Conservation (phyloP, 2,888 invertebrate species). For the Aleiodes testaceus region DNA sequence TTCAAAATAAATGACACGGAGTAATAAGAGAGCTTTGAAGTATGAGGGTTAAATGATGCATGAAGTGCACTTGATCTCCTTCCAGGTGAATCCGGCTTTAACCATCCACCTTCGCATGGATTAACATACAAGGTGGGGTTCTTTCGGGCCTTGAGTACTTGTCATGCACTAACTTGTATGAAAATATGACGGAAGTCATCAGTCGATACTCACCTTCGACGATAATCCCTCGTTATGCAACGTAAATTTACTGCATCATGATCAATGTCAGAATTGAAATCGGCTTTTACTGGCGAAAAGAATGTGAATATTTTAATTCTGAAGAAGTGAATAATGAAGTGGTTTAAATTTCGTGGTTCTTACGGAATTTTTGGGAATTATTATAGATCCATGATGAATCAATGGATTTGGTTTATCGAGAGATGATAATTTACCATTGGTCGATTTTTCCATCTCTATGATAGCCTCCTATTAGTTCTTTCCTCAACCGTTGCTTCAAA, state of each 20-base stretch:
- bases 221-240: constrained; percentile 7
- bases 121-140: neutral
- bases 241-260: constrained; percentile 1
- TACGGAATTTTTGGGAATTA: too few species aligned
- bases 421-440: too few species aligned
- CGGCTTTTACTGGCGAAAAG: too few species aligned
- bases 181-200: neutral
- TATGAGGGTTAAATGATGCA: neutral
- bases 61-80: constrained; percentile 10
- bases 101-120: neutral
- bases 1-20: neutral
- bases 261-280: constrained; percentile 24
- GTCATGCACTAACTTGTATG: neutral
- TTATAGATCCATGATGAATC: too few species aligned
- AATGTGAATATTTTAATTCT: too few species aligned
- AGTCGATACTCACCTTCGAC: constrained; percentile 4
- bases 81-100: constrained; percentile 16
- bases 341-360: too few species aligned
- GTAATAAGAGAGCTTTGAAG: neutral
- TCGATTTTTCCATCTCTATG: too few species aligned
- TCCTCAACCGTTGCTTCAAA: too few species aligned
- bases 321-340: too few species aligned
- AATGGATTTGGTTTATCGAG: too few species aligned
- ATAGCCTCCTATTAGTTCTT: too few species aligned
- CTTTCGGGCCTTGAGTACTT: neutral